A percentile compares a stretch with the other conserved stretches of the same genome.
Conservation (phyloP, 2,113 vertebrate species). For the Pedionomus torquatus region DNA sequence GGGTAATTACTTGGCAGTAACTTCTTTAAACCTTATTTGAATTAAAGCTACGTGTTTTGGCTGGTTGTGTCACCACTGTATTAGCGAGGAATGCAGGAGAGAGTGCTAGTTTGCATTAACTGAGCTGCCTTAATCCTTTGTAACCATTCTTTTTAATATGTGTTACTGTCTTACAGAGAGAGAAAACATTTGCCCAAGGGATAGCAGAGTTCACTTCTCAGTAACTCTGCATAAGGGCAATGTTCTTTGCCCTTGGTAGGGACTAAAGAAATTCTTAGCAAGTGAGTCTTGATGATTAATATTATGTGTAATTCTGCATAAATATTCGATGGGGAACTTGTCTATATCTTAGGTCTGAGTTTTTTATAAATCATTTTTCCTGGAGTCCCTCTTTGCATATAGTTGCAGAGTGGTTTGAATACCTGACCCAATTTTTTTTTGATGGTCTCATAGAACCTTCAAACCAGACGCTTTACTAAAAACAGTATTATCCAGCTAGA, state of each 20-base stretch:
- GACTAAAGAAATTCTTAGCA: not conserved
- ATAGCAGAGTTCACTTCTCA: not conserved
- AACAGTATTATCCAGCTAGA: not conserved
- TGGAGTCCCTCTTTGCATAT: not conserved
- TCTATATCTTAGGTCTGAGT: not conserved
- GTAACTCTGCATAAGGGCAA: not conserved
- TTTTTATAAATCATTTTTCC: not conserved
- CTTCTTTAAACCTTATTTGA: conserved; percentile 43
- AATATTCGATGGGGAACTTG: not conserved
- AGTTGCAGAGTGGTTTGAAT: not conserved
- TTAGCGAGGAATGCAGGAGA: conserved; percentile 50
- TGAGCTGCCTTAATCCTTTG: conserved; percentile 33
- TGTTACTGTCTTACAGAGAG: not conserved
- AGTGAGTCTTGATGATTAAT: not conserved
- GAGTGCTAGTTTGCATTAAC: conserved; percentile 31
- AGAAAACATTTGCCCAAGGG: not conserved
- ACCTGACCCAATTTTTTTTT: not conserved
- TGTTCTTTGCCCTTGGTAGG: not conserved
- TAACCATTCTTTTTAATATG: not conserved
- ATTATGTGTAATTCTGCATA: not conserved
- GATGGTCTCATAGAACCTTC: not conserved
- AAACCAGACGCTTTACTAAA: not conserved
- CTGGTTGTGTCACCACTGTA: conserved; percentile 11
- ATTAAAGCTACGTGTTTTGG: conserved; percentile 54
- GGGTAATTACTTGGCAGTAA: conserved; percentile 63